A percentile compares a stretch with the other conserved stretches of the same genome.
These are phyloP conservation scores for Balanococcus diminutus DNA, from an alignment of 2,888 invertebrate species.

Conservation along the genomic window DNA sequence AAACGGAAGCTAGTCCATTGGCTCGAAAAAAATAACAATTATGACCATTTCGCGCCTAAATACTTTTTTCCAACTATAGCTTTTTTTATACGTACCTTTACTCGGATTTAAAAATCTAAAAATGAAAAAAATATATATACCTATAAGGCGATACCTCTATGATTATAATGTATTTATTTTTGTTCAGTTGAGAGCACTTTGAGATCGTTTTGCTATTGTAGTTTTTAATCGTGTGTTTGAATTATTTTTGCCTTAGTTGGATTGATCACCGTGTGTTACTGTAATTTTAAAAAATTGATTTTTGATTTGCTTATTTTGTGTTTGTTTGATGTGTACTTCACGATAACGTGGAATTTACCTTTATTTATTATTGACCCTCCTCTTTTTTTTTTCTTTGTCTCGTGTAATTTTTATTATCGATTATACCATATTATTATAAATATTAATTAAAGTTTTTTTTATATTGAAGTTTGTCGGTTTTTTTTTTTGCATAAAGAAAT, in stretches of 20 bases:
- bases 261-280: background rate
- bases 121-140: background rate
- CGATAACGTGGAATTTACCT: slow-evolving; percentile 8
- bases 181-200: background rate
- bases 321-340: background rate
- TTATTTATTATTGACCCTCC: slow-evolving; percentile 3
- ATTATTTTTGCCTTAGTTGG: background rate
- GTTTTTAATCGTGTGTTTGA: background rate
- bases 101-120: background rate
- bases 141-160: background rate
- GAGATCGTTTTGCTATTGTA: background rate
- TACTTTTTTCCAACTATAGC: background rate
- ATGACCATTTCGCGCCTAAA: background rate
- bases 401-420: slow-evolving; percentile 24
- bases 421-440: slow-evolving; percentile 11
- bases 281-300: background rate
- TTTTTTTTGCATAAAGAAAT: background rate
- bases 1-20: slow-evolving; percentile 60
- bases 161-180: background rate
- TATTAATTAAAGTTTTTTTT: slow-evolving; percentile 1
- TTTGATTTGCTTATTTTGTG: background rate
- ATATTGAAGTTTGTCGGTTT: background rate
- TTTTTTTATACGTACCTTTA: background rate
- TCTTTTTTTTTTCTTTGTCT: background rate
- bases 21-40: background rate